phyloP scores from a whole-genome alignment of 2,113 vertebrate genomes.

The Carettochelys insculpta region DNA sequence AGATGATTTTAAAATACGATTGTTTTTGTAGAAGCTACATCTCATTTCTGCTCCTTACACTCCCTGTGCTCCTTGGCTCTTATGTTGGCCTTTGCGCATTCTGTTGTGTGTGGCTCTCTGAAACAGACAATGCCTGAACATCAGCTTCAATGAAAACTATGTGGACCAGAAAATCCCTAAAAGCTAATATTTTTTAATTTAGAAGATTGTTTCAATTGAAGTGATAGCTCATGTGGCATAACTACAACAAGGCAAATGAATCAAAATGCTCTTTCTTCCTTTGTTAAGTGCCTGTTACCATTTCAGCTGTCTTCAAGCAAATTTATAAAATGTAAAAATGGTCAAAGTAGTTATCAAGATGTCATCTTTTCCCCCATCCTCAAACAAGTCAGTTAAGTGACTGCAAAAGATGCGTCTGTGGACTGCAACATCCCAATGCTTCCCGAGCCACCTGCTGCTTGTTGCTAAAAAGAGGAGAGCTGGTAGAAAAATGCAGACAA shows the following conservation, averaged over 20 bases:
- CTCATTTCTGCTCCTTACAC: background rate
- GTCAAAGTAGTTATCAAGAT: background rate
- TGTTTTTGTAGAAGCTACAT: background rate
- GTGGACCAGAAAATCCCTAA: background rate
- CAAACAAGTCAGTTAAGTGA: background rate
- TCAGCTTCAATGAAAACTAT: background rate
- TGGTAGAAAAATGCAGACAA: background rate
- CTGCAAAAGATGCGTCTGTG: background rate
- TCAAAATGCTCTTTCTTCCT: background rate
- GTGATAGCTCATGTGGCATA: background rate
- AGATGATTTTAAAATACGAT: background rate
- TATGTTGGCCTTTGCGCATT: background rate
- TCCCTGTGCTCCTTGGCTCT: background rate
- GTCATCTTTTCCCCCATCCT: background rate
- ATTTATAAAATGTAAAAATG: background rate
- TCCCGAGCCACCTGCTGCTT: background rate
- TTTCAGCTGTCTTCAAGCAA: background rate
- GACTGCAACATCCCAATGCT: background rate
- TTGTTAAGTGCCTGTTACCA: background rate
- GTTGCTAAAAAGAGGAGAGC: background rate
- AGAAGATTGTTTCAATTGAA: background rate
- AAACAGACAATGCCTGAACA: background rate
- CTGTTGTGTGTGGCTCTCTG: background rate
- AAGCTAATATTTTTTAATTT: background rate
- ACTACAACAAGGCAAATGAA: background rate